Conservation (phyloP, 2,113 vertebrate species). For the Planiliza haematocheilus region DNA sequence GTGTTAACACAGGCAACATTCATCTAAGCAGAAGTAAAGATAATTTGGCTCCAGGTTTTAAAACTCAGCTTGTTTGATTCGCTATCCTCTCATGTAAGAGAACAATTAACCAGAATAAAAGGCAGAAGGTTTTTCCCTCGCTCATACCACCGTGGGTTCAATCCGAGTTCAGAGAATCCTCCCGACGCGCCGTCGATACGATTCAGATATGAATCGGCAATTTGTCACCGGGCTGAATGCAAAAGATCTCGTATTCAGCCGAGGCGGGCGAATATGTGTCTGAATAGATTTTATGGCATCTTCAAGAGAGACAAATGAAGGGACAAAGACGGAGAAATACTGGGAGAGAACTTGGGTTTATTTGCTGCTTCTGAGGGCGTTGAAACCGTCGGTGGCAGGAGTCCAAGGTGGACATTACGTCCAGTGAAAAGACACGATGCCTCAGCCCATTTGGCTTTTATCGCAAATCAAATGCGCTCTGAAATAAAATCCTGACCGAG, state of each 20-base stretch:
- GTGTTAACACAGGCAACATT: not conserved
- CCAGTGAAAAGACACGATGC: too few relatives aligned
- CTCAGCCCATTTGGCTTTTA: too few relatives aligned
- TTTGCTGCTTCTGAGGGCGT: too few relatives aligned
- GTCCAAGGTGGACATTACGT: too few relatives aligned
- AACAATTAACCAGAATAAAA: not conserved
- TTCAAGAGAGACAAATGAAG: not conserved
- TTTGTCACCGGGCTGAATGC: conserved; percentile 11
- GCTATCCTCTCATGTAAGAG: not conserved
- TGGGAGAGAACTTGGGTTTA: not conserved
- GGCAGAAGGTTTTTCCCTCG: not conserved
- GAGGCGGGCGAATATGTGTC: not conserved
- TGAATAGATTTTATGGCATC: not conserved
- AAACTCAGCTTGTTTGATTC: not conserved
- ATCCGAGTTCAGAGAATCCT: conserved; percentile 48
- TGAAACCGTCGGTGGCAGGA: too few relatives aligned
- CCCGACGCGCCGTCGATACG: conserved; percentile 22
- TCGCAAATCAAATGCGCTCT: too few relatives aligned
- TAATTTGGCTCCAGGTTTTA: conserved; percentile 7
- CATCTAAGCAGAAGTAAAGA: conserved; percentile 6
- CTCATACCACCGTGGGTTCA: conserved; percentile 46
- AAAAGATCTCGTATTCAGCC: not conserved
- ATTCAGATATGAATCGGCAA: conserved; percentile 30
- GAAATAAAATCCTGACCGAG: too few relatives aligned
- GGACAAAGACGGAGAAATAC: not conserved